Conservation (phyloP, 1,140 invertebrate species). For the Leucophenga varia region DNA sequence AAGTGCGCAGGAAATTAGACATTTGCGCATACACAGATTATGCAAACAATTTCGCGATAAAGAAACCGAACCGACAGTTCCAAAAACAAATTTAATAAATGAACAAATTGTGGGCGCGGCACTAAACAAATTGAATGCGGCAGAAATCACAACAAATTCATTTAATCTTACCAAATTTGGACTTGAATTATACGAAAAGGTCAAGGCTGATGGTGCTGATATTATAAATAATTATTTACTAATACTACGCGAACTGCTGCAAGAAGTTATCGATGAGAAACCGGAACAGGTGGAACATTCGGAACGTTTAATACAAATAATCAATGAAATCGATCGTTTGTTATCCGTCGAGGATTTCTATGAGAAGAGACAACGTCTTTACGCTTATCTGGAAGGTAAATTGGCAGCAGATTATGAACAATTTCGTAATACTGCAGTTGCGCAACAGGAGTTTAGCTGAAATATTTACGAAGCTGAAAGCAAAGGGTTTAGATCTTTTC, state of each 20-base stretch:
- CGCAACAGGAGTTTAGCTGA: slow-evolving; percentile 27
- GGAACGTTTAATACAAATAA: no score
- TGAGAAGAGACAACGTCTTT: slow-evolving; percentile 39
- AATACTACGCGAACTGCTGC: slow-evolving; percentile 32
- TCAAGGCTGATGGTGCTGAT: slow-evolving; percentile 34
- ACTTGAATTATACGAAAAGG: slow-evolving; percentile 29
- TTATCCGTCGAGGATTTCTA: slow-evolving; percentile 36
- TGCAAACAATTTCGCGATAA: slow-evolving; percentile 11
- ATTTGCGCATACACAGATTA: slow-evolving; percentile 8
- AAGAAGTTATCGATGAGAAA: slow-evolving; percentile 31
- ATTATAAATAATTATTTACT: slow-evolving; percentile 44
- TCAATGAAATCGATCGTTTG: slow-evolving; percentile 30
- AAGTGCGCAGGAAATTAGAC: slow-evolving; percentile 7
- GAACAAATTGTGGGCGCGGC: slow-evolving; percentile 27
- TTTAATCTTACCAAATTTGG: slow-evolving; percentile 34
- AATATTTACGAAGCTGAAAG: slow-evolving; percentile 29
- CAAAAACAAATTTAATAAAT: slow-evolving; percentile 19
- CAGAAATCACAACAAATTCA: not conserved
- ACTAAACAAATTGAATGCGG: slow-evolving; percentile 29
- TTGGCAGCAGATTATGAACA: slow-evolving; percentile 25
- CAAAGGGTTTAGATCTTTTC: slow-evolving; percentile 40
- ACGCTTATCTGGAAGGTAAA: slow-evolving; percentile 33
- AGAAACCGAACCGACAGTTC: no score
- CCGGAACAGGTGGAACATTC: slow-evolving; percentile 16
- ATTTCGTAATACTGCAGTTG: slow-evolving; percentile 9